These are phyloP conservation scores for Pitangus sulphuratus DNA, from an alignment of 2,797 vertebrate genomes.

Conservation along the genomic window DNA sequence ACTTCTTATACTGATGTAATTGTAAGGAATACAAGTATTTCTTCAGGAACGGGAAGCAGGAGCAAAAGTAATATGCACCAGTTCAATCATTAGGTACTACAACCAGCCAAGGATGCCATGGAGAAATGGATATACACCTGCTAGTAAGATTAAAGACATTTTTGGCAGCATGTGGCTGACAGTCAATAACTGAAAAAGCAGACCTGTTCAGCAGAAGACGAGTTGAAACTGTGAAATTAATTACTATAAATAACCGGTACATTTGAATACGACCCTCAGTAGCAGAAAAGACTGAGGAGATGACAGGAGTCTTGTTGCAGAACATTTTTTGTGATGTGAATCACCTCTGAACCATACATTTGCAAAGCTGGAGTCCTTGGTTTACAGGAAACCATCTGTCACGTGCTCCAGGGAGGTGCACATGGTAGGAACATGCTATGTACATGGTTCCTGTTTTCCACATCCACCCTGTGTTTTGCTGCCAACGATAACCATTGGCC, in stretches of 20 bases:
- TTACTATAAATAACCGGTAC: conserved; percentile 50
- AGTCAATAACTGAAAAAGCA: conserved; percentile 10
- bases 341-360: neutral
- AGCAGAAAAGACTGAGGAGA: neutral
- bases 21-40: neutral
- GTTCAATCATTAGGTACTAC: neutral
- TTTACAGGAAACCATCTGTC: neutral
- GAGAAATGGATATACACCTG: neutral
- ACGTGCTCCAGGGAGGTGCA: neutral
- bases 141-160: neutral
- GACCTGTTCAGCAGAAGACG: neutral
- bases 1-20: neutral
- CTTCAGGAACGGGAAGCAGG: neutral
- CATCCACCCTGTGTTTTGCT: neutral
- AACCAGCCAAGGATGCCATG: neutral
- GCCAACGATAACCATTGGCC: neutral
- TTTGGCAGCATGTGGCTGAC: neutral
- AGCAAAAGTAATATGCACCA: neutral
- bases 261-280: neutral
- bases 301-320: conserved; percentile 7
- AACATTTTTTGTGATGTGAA: neutral
- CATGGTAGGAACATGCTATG: neutral
- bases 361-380: neutral
- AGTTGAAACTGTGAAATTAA: conserved; percentile 45
- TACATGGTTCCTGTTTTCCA: neutral